Conservation (phyloP, 30 jellyfish, hydroid and myxozoan genomes). For the Aurelia coerulea region DNA sequence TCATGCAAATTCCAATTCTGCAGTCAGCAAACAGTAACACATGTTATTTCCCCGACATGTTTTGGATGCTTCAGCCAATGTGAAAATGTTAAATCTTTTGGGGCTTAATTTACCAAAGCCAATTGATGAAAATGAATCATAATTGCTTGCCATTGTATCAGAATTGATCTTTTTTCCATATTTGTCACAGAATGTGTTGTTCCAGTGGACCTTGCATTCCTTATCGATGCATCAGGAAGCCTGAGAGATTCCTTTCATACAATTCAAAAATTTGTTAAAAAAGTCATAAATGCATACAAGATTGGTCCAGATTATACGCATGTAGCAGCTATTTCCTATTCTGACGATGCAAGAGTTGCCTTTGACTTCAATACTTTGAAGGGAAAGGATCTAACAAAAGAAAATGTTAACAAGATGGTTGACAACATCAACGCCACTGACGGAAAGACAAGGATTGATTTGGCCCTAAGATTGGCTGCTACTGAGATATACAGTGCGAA, state of each 20-base stretch:
- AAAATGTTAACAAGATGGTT: constrained; percentile 73
- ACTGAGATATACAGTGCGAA: constrained; percentile 63
- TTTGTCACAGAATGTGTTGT: constrained; percentile 84
- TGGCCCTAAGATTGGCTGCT: constrained; percentile 88
- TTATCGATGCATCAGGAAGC: constrained; percentile 98
- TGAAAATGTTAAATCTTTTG: too few relatives aligned
- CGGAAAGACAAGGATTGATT: constrained; percentile 97
- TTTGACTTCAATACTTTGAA: constrained; percentile 83
- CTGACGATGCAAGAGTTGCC: constrained; percentile 89
- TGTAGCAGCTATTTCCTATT: constrained; percentile 95
- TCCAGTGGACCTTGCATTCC: constrained; percentile 98
- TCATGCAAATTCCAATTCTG: too few relatives aligned
- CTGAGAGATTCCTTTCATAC: constrained; percentile 77
- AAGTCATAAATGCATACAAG: constrained; percentile 87
- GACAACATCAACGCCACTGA: constrained; percentile 72
- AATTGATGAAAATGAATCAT: too few relatives aligned
- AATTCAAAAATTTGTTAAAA: constrained; percentile 88
- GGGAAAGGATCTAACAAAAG: constrained; percentile 82
- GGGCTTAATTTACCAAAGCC: too few relatives aligned
- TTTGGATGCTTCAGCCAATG: too few relatives aligned
- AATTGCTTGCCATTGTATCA: too few relatives aligned
- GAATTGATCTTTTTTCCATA: background rate
- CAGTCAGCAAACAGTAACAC: too few relatives aligned
- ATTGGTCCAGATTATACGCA: constrained; percentile 84
- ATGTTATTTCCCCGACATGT: too few relatives aligned